phyloP scores from a whole-genome alignment of 2,888 invertebrate species.

The Cephus sareptanus region DNA sequence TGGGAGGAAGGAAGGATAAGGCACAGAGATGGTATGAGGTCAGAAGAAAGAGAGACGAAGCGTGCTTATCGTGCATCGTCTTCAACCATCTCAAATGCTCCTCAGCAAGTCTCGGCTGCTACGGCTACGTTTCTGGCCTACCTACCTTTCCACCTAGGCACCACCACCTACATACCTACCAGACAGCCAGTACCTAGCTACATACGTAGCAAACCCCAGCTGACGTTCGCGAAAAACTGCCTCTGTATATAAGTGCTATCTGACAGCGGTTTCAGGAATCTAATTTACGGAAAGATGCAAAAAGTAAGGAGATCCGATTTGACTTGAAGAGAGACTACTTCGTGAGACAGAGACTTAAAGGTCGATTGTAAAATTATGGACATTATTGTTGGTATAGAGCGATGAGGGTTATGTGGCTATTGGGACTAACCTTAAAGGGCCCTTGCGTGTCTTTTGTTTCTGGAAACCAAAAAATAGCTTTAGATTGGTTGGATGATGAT shows the following conservation, averaged over 20 bases:
- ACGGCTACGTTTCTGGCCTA: background rate
- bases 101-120: slow-evolving; percentile 30
- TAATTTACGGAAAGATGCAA: slow-evolving; percentile 36
- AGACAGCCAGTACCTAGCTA: background rate
- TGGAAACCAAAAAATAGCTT: background rate
- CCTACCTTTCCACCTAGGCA: background rate
- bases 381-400: background rate
- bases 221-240: slow-evolving; percentile 59
- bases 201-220: slow-evolving; percentile 29
- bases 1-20: slow-evolving; percentile 3
- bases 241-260: slow-evolving; percentile 16
- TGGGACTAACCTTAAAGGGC: background rate
- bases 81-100: slow-evolving; percentile 49
- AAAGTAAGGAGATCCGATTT: background rate
- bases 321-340: background rate
- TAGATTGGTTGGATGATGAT: background rate
- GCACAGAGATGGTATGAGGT: slow-evolving; percentile 36
- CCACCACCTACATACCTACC: background rate
- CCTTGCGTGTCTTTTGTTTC: background rate
- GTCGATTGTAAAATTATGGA: no score
- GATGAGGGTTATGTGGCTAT: background rate
- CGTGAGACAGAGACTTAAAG: background rate
- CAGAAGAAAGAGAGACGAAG: slow-evolving; percentile 49
- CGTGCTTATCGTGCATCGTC: slow-evolving; percentile 66
- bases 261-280: slow-evolving; percentile 45